Evolutionary conservation across 2,888 invertebrate species (phyloP).

Genomic region (Spodoptera littoralis): DNA sequence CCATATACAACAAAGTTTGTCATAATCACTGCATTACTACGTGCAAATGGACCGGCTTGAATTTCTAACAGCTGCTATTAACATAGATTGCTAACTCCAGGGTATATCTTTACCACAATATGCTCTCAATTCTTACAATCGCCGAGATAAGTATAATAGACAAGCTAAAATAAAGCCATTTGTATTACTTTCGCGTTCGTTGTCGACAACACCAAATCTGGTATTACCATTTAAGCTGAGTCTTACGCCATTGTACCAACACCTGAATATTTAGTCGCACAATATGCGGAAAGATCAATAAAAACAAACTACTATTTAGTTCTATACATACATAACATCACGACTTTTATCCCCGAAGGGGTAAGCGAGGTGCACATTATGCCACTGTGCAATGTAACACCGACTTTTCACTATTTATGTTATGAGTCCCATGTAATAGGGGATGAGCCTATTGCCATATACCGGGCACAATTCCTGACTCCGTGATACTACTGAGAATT

Average conservation of each 20-base stretch:
- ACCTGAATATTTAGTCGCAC: conserved; percentile 46
- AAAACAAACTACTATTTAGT: conserved; percentile 8
- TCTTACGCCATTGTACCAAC: conserved; percentile 45
- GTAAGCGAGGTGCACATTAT: no score
- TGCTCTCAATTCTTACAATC: conserved; percentile 33
- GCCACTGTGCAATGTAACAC: no score
- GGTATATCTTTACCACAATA: conserved; percentile 14
- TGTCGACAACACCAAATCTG: conserved; percentile 37
- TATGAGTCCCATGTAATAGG: no score
- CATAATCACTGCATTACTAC: conserved; percentile 39
- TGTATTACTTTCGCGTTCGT: conserved; percentile 42
- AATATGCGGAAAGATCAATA: conserved; percentile 33
- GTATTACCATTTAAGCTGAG: conserved; percentile 47
- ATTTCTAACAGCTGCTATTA: conserved; percentile 21
- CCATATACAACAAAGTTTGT: conserved; percentile 6
- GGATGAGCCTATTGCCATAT: no score
- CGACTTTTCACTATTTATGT: no score
- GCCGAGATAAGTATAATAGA: conserved; percentile 31
- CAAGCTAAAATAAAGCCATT: conserved; percentile 47
- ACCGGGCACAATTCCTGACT: no score
- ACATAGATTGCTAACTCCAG: conserved; percentile 9
- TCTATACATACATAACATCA: no score
- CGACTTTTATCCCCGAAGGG: no score
- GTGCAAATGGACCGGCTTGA: conserved; percentile 38
- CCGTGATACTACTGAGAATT: no score